A percentile compares a stretch with the other conserved stretches of the same genome.
Conservation (phyloP, 2,797 vertebrate species). For the Alcedo quadribrachys region DNA sequence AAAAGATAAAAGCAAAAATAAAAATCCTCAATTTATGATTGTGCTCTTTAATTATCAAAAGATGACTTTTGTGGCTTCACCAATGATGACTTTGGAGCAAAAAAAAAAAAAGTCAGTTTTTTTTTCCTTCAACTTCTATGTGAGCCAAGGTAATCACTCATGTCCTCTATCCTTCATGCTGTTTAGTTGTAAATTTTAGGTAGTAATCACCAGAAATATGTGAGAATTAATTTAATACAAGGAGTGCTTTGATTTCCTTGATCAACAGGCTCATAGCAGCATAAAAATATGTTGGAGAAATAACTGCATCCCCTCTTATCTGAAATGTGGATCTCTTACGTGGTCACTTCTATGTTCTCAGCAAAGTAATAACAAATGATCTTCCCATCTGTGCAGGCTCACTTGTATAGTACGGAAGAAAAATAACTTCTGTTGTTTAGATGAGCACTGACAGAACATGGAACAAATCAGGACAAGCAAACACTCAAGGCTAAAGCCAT, state of each 20-base stretch:
- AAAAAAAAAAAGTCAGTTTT: not conserved
- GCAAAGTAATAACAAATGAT: constrained; percentile 38
- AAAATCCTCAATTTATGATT: not conserved
- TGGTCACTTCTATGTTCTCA: constrained; percentile 42
- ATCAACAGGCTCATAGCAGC: not conserved
- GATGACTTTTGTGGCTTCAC: not conserved
- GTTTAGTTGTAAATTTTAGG: not conserved
- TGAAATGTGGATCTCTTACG: not conserved
- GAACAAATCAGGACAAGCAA: constrained; percentile 9
- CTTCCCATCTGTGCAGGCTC: constrained; percentile 54
- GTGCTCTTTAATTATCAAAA: not conserved
- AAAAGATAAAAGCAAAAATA: not conserved
- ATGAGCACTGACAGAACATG: constrained; percentile 17
- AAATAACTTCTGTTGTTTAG: constrained; percentile 66
- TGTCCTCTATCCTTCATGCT: not conserved
- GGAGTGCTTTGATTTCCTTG: not conserved
- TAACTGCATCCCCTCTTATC: constrained; percentile 24
- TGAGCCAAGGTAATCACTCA: not conserved
- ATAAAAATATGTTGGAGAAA: not conserved
- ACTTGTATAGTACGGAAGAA: not conserved
- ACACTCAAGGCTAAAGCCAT: not conserved
- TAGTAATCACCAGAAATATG: not conserved
- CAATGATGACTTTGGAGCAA: not conserved
- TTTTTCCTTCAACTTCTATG: not conserved
- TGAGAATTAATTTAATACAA: not conserved